Evolutionary conservation across 2,797 vertebrate genomes (phyloP), one percentile per base, ranked within the genome.

Genomic region (Microhierax caerulescens): DNA sequence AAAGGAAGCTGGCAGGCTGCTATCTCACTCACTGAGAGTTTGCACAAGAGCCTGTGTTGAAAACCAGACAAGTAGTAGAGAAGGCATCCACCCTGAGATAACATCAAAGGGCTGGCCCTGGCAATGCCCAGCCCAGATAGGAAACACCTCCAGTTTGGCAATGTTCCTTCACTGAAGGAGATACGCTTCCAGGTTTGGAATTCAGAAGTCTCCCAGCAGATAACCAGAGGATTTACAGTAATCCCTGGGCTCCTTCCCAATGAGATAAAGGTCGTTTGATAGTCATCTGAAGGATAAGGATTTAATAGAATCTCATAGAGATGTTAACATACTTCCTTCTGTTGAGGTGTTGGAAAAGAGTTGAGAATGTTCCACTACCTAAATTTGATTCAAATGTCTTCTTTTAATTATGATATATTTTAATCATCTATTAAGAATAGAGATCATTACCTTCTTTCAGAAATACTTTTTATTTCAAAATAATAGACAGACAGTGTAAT

Each of bases 321-420:
- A 70, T 17, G 8, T 51, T 69, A 32, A 72, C 9, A 0, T 5
- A 1, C 17, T 86, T 92, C 43, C 5, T 84, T 67, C 41, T 24
- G 15, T 0, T 20, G 68, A 43, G 30, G 48, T 1, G 0, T 16
- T 84, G 53, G 41, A 41, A 82, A 74, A 69, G 36, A 21, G 1
- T 13, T 54, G 57, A 51, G 57, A n/a, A 27, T 32, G 15, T 56
- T 91, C 41, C 5, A 3, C n/a, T 60, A 14, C 30, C 36, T 56
- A 21, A 37, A 77, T 39, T 51, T 11, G 2, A 36, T 45, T 69
- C 6, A 27, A 2, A 11, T 14, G 9, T 50, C 21, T 23, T 19
- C 2, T 6, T 24, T 47, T 22, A 7, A 4, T 4, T 4, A 11
- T 2, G 0, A 0, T 16, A 21, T 2, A 3, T 59, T 54, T 37